These are phyloP conservation scores for Tiphia femorata DNA, from an alignment of 2,888 invertebrate species.

Conservation along the genomic window DNA sequence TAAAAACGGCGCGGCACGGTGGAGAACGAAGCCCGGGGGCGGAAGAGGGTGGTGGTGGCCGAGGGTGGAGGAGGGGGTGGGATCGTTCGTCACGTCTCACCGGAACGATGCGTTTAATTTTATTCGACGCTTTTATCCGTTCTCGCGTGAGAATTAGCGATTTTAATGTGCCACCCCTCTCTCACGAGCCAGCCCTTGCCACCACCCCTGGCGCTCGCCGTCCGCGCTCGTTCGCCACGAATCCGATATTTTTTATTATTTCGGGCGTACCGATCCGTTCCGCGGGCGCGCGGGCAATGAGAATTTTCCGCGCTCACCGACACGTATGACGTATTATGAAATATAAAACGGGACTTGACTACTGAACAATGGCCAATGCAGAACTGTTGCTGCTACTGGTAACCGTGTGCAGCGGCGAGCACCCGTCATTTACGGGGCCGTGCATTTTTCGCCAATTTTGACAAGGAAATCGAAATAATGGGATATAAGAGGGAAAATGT, in stretches of 20 bases:
- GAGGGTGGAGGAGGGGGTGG: too few relatives aligned
- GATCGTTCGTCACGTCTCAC: background rate
- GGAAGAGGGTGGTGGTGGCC: too few relatives aligned
- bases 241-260: conserved; percentile 51
- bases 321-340: conserved; percentile 50
- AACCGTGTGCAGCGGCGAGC: too few relatives aligned
- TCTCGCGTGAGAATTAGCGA: conserved; percentile 22
- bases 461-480: too few relatives aligned
- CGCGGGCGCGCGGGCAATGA: too few relatives aligned
- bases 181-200: too few relatives aligned
- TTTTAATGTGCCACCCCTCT: conserved; percentile 3
- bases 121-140: conserved; percentile 47
- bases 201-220: too few relatives aligned
- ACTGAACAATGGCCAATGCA: conserved; percentile 44
- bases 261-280: conserved; percentile 44
- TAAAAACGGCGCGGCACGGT: background rate
- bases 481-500: too few relatives aligned
- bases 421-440: background rate
- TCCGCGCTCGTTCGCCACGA: conserved; percentile 27
- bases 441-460: too few relatives aligned
- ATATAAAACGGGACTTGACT: conserved; percentile 52
- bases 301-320: conserved; percentile 43
- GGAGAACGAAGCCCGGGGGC: too few relatives aligned
- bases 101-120: conserved; percentile 31
- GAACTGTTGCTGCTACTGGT: too few relatives aligned